These are phyloP conservation scores for Melolontha melolontha DNA, from an alignment of 2,888 invertebrate species.

Conservation along the genomic window DNA sequence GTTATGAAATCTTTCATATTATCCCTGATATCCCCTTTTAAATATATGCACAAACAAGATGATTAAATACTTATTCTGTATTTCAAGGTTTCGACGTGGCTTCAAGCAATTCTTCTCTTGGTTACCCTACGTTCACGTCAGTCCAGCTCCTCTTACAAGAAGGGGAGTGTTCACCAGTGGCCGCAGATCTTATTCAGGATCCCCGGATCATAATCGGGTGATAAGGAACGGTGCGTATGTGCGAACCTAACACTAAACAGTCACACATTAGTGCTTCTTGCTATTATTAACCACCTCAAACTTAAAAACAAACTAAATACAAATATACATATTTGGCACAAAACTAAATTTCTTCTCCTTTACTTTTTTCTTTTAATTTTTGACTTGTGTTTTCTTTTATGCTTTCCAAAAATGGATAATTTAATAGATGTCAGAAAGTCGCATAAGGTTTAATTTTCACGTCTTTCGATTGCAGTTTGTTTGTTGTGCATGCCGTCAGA, in stretches of 20 bases:
- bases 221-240: constrained; percentile 75
- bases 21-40: no score
- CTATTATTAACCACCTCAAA: neutral
- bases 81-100: constrained; percentile 87
- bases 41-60: no score
- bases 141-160: constrained; percentile 76
- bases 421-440: constrained; percentile 21
- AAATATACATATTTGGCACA: neutral
- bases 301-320: neutral
- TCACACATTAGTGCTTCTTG: constrained; percentile 1
- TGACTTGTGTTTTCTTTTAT: neutral
- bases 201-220: constrained; percentile 78
- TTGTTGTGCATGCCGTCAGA: neutral
- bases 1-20: no score
- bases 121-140: constrained; percentile 81
- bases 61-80: neutral
- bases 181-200: constrained; percentile 82
- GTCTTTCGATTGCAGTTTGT: neutral
- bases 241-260: neutral
- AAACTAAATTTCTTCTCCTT: neutral
- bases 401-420: neutral
- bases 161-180: constrained; percentile 82
- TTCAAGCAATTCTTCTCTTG: constrained; percentile 94
- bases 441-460: constrained; percentile 18
- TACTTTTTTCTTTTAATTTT: neutral